A percentile compares a stretch with the other conserved stretches of the same genome.
These are phyloP conservation scores for Pica pica DNA, from an alignment of 2,113 vertebrate genomes.

Conservation along the genomic window DNA sequence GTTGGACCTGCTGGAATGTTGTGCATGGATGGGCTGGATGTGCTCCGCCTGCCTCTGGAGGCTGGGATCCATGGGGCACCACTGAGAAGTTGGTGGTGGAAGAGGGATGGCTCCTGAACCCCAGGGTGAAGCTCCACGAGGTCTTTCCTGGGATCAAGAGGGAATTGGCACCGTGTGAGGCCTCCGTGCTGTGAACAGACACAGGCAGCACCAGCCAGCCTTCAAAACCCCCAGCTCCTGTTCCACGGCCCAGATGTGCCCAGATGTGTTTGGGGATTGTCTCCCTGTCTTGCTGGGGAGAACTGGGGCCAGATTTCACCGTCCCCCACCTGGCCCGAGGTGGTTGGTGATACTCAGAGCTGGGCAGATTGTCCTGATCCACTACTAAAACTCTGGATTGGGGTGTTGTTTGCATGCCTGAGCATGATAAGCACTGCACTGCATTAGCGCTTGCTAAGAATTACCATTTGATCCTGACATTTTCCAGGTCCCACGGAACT, in stretches of 20 bases:
- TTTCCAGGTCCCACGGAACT: not conserved
- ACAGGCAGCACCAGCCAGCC: not conserved
- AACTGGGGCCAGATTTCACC: not conserved
- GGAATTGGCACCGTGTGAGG: rapidly evolving
- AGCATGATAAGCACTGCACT: rapidly evolving
- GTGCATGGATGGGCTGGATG: not conserved
- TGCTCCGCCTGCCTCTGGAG: not conserved
- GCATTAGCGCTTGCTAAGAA: not conserved
- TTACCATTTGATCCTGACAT: rapidly evolving
- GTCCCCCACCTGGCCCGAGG: rapidly evolving
- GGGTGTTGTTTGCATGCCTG: rapidly evolving
- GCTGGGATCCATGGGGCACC: rapidly evolving
- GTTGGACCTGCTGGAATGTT: not conserved
- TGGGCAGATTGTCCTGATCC: not conserved
- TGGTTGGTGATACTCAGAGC: rapidly evolving
- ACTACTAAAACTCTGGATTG: rapidly evolving
- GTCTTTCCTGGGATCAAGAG: not conserved
- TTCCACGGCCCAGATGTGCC: not conserved
- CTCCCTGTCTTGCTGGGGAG: no score
- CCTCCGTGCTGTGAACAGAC: no score
- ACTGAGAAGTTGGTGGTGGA: rapidly evolving
- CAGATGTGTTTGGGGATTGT: not conserved
- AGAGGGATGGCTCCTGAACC: not conserved
- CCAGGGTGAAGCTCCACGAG: not conserved
- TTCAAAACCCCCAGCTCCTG: not conserved